These are phyloP conservation scores for Dicycla oo DNA, from an alignment of 2,888 invertebrate genomes.

Conservation along the genomic window DNA sequence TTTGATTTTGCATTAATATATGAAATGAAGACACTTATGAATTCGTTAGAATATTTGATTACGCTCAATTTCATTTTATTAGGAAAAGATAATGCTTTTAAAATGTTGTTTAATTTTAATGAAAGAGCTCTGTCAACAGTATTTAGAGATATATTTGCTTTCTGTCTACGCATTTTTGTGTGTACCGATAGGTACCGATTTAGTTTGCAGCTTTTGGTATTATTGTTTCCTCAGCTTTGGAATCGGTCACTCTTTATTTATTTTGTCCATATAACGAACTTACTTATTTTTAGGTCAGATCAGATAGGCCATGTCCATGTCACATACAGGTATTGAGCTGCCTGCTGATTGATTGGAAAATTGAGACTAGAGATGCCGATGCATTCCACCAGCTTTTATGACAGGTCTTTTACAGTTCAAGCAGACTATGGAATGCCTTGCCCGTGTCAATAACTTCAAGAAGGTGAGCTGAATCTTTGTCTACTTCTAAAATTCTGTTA, in stretches of 20 bases:
- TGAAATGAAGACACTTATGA: neutral
- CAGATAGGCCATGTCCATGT: too few species aligned
- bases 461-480: too few species aligned
- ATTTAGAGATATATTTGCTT: neutral
- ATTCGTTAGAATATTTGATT: conserved; percentile 50
- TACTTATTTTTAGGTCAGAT: too few species aligned
- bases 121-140: neutral
- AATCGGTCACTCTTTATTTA: too few species aligned
- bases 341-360: neutral
- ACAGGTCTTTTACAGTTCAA: too few species aligned
- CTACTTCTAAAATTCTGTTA: too few species aligned
- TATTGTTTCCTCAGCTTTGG: neutral
- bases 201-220: neutral
- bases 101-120: conserved; percentile 9
- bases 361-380: too few species aligned
- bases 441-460: too few species aligned
- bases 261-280: too few species aligned
- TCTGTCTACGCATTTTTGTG: neutral
- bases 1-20: conserved; percentile 12
- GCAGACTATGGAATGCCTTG: too few species aligned
- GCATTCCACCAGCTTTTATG: too few species aligned
- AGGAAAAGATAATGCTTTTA: conserved; percentile 3
- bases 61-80: conserved; percentile 27
- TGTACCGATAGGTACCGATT: neutral
- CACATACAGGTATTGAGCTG: neutral